These are phyloP conservation scores for Stenotaenia linearis DNA, from an alignment of 2,888 invertebrate genomes.

Conservation along the genomic window DNA sequence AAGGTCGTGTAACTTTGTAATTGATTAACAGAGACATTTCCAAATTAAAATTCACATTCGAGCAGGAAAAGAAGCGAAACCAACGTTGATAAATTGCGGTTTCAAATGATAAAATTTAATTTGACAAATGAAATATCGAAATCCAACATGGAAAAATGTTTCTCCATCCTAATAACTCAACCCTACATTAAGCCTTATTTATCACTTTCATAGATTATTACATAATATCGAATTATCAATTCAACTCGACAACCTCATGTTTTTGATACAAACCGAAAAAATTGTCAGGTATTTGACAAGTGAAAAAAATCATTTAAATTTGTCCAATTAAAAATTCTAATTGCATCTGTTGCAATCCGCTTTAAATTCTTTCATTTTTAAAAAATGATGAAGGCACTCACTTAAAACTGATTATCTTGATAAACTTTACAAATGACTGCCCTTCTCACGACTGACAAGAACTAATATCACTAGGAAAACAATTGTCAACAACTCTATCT, in stretches of 20 bases:
- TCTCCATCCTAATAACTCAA: too few species aligned
- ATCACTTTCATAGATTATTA: too few species aligned
- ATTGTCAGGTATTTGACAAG: not conserved
- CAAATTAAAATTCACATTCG: not conserved
- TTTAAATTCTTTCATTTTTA: not conserved
- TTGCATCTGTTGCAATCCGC: not conserved
- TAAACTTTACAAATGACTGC: slow-evolving; percentile 7
- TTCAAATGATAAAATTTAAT: not conserved
- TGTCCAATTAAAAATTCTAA: not conserved
- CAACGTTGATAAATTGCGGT: not conserved
- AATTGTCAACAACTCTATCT: slow-evolving; percentile 7
- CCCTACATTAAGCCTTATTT: too few species aligned
- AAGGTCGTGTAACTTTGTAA: not conserved
- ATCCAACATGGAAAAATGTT: not conserved
- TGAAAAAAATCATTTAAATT: not conserved
- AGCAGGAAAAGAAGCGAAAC: not conserved
- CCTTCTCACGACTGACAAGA: slow-evolving; percentile 7
- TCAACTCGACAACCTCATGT: not conserved
- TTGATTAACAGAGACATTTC: not conserved
- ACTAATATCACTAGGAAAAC: not conserved
- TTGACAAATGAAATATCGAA: not conserved
- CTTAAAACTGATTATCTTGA: not conserved
- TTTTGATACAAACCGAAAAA: not conserved
- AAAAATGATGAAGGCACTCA: not conserved
- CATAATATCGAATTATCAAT: too few species aligned